Evolutionary conservation across 2,888 invertebrate species (phyloP).

Genomic region (Perizoma affinitatum): DNA sequence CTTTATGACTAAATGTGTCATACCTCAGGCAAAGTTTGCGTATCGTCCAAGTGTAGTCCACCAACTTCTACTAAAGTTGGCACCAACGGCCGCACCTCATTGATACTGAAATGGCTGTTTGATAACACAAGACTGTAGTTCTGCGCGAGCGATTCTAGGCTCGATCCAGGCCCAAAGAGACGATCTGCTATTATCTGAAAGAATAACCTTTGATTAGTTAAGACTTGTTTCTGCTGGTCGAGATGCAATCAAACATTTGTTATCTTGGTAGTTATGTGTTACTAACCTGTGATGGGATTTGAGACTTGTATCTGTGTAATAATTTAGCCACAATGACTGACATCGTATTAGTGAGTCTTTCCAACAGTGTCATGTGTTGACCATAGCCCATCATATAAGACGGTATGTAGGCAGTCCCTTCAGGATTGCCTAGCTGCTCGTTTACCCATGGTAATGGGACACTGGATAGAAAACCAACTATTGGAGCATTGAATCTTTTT

Average conservation of each 20-base stretch:
- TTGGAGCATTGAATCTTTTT: conserved; percentile 78
- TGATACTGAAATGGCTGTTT: conserved; percentile 84
- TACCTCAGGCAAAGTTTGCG: conserved; percentile 72
- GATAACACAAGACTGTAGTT: conserved; percentile 82
- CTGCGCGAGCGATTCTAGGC: conserved; percentile 69
- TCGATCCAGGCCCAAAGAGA: conserved; percentile 77
- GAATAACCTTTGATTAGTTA: conserved; percentile 1
- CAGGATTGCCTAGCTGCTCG: conserved; percentile 82
- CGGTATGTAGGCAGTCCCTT: conserved; percentile 83
- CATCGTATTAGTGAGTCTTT: conserved; percentile 76
- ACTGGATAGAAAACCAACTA: conserved; percentile 80
- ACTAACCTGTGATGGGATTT: conserved; percentile 71
- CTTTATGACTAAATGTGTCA: too few relatives aligned
- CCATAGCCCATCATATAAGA: conserved; percentile 81
- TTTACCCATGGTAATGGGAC: conserved; percentile 83
- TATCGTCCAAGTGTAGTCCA: conserved; percentile 80
- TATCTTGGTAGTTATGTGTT: too few relatives aligned
- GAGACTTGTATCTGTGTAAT: conserved; percentile 70
- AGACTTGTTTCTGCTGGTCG: neutral
- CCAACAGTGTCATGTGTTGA: conserved; percentile 76
- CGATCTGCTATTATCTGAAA: conserved; percentile 73
- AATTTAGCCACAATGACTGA: conserved; percentile 68
- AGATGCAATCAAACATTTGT: too few relatives aligned
- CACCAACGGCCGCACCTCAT: conserved; percentile 80
- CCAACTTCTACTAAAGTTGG: conserved; percentile 83